phyloP scores from a whole-genome alignment of 1,140 invertebrate genomes.

The Helicoverpa armigera region DNA sequence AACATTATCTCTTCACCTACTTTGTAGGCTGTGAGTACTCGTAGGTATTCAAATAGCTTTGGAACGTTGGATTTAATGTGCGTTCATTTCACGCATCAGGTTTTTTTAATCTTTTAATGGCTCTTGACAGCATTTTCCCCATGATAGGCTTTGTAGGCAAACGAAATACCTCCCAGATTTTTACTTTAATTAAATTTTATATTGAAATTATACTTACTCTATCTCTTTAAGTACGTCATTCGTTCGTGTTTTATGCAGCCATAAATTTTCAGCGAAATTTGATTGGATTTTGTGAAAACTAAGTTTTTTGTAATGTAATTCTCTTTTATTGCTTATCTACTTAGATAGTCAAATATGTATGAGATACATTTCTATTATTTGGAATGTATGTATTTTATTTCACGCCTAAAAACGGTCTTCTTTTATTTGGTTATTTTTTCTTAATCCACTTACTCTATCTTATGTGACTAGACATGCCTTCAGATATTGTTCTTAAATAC shows the following conservation, averaged over 20 bases:
- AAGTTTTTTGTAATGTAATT: constrained; percentile 3
- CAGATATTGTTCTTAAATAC: no score
- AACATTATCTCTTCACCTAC: background rate
- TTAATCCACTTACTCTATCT: no score
- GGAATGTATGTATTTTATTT: no score
- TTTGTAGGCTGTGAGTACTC: background rate
- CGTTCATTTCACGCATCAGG: constrained; percentile 16
- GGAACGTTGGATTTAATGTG: constrained; percentile 24
- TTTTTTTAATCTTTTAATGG: constrained; percentile 5
- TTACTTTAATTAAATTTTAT: constrained; percentile 26
- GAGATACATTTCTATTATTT: background rate
- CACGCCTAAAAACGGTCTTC: no score
- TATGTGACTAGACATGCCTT: no score
- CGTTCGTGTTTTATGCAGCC: constrained; percentile 3
- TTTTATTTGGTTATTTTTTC: no score
- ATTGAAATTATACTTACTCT: background rate
- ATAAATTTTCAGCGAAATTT: constrained; percentile 17
- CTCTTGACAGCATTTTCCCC: constrained; percentile 14
- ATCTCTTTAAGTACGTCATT: background rate
- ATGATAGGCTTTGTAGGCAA: constrained; percentile 10
- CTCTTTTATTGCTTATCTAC: background rate
- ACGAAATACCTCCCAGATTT: constrained; percentile 4
- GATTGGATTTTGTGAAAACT: constrained; percentile 3
- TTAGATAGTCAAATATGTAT: background rate
- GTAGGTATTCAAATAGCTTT: background rate